These are phyloP conservation scores for Drosophila limbata DNA, from an alignment of 2,888 invertebrate genomes.

Conservation along the genomic window DNA sequence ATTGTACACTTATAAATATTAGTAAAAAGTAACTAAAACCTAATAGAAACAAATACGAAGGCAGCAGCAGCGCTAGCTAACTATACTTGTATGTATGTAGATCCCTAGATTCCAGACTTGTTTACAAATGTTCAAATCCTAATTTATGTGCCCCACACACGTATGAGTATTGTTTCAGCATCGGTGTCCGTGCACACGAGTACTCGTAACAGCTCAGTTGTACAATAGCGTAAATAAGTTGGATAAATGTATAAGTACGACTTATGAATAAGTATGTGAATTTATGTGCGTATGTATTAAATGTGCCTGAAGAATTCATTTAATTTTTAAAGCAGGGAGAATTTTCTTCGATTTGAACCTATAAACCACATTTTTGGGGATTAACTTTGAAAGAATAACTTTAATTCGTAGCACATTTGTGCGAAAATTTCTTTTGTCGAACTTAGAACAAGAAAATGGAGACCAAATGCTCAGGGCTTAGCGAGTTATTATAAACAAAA, in stretches of 20 bases:
- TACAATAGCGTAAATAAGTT: conserved; percentile 47
- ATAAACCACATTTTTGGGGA: conserved; percentile 67
- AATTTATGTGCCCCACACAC: not conserved
- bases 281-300: conserved; percentile 78
- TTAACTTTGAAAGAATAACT: conserved; percentile 40
- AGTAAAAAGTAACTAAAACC: conserved; percentile 60
- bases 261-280: conserved; percentile 45
- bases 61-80: conserved; percentile 42
- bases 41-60: conserved; percentile 53
- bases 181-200: conserved; percentile 9
- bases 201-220: conserved; percentile 43
- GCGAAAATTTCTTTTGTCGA: conserved; percentile 71
- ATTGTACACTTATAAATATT: conserved; percentile 75
- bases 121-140: not conserved
- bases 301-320: conserved; percentile 82
- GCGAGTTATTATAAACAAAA: conserved; percentile 70
- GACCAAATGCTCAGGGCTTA: conserved; percentile 84
- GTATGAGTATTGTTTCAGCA: conserved; percentile 23
- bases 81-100: conserved; percentile 29
- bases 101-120: conserved; percentile 20
- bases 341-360: conserved; percentile 43
- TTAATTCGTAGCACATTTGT: conserved; percentile 45
- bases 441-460: conserved; percentile 77
- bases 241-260: conserved; percentile 30
- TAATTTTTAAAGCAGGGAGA: conserved; percentile 30